Percentiles rank a stretch among this genome's conserved stretches.
These are phyloP conservation scores for Perca fluviatilis DNA, from an alignment of 2,113 vertebrate species.

Conservation along the genomic window DNA sequence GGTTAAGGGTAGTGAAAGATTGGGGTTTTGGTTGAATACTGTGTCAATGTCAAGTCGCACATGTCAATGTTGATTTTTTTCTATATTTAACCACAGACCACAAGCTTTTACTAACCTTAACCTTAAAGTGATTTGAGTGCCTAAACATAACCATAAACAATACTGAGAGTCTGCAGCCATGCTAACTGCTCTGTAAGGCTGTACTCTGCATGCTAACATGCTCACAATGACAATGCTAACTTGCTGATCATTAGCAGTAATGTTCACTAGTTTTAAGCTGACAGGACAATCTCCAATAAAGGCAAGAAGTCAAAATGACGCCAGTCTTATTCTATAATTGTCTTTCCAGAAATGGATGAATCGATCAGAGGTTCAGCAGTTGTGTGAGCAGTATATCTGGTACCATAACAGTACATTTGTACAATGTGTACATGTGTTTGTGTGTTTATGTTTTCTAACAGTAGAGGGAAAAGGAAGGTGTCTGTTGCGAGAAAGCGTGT, in stretches of 20 bases:
- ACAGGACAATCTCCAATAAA: background rate
- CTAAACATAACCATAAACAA: slow-evolving; percentile 22
- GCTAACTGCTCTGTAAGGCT: background rate
- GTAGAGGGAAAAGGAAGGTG: slow-evolving; percentile 41
- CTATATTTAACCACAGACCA: slow-evolving; percentile 35
- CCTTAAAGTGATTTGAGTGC: slow-evolving; percentile 1
- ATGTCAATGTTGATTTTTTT: slow-evolving; percentile 9
- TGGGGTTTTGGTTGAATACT: slow-evolving; percentile 35
- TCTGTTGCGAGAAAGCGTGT: slow-evolving; percentile 48
- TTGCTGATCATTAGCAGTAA: background rate
- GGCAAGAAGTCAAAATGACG: slow-evolving; percentile 12
- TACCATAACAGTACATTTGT: background rate
- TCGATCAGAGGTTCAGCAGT: slow-evolving; percentile 21
- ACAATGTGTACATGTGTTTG: slow-evolving; percentile 33
- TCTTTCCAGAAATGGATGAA: slow-evolving; percentile 18
- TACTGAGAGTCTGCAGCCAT: background rate
- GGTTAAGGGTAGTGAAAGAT: slow-evolving; percentile 12
- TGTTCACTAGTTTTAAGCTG: background rate
- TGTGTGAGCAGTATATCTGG: slow-evolving; percentile 23
- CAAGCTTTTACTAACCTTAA: slow-evolving; percentile 12
- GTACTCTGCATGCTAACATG: background rate
- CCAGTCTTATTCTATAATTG: background rate
- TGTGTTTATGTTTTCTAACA: slow-evolving; percentile 56
- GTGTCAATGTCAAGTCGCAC: background rate
- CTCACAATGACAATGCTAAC: background rate